Conservation (phyloP, 2,888 invertebrate genomes). For the Caenorhabditis uteleia region DNA sequence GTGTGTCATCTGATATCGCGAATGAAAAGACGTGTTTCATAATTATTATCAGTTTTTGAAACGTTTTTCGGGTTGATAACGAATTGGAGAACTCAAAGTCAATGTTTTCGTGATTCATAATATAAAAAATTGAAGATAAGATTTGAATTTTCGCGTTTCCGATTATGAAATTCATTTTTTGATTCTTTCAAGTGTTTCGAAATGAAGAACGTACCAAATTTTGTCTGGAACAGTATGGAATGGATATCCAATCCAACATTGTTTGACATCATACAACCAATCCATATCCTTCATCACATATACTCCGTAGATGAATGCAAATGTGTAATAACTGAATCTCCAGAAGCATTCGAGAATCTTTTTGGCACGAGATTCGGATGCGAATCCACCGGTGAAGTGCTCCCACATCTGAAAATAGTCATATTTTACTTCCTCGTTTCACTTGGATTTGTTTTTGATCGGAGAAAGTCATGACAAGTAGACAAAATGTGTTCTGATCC, state of each 20-base stretch:
- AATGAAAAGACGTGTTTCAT: too few relatives aligned
- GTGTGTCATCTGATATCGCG: too few relatives aligned
- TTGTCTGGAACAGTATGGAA: constrained; percentile 51
- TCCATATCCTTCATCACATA: constrained; percentile 64
- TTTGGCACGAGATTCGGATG: constrained; percentile 52
- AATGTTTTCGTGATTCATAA: too few relatives aligned
- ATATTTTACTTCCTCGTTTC: background rate
- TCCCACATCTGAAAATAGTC: constrained; percentile 35
- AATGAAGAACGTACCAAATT: constrained; percentile 50
- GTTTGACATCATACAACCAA: constrained; percentile 69
- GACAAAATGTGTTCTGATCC: too few relatives aligned
- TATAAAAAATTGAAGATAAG: background rate
- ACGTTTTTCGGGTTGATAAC: too few relatives aligned
- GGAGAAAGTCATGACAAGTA: too few relatives aligned
- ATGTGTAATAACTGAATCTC: constrained; percentile 58
- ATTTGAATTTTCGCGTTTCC: background rate
- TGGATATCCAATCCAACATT: constrained; percentile 65
- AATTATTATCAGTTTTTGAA: too few relatives aligned
- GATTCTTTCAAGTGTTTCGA: background rate
- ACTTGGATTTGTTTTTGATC: background rate
- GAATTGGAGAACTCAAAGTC: too few relatives aligned
- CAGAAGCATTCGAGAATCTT: constrained; percentile 65
- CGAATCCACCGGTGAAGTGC: constrained; percentile 63
- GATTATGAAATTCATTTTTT: background rate
- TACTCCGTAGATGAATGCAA: constrained; percentile 59